A percentile compares a stretch with the other conserved stretches of the same genome.
These are phyloP conservation scores for Tipula helvola DNA, from an alignment of 2,888 invertebrate species.

Conservation along the genomic window DNA sequence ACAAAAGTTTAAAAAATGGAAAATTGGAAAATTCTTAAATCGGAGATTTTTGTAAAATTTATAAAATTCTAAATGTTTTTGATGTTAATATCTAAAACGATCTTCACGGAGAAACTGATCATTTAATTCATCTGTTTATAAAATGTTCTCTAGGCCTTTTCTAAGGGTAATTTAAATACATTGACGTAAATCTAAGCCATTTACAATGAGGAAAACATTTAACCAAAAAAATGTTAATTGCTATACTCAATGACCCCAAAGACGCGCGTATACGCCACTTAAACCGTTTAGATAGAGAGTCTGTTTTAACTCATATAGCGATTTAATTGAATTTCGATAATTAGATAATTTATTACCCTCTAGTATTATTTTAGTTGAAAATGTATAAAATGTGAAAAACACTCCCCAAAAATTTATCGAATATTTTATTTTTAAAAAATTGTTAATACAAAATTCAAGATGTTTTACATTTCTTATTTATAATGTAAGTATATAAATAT, in stretches of 20 bases:
- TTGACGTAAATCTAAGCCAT: neutral
- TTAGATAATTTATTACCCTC: conserved; percentile 4
- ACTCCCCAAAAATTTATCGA: neutral
- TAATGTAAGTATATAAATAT: neutral
- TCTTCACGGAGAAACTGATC: no score
- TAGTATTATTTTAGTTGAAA: neutral
- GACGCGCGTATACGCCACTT: neutral
- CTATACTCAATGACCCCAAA: neutral
- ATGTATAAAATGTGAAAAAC: neutral
- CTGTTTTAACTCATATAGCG: neutral
- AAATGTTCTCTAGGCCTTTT: no score
- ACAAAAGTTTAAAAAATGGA: no score
- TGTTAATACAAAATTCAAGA: neutral
- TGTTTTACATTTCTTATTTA: neutral
- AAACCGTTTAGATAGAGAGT: neutral
- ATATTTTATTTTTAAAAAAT: neutral
- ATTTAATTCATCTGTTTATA: no score
- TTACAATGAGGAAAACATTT: neutral
- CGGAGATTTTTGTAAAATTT: no score
- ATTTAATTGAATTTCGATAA: neutral
- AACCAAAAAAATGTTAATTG: neutral
- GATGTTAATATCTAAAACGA: no score
- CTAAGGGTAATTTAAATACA: neutral
- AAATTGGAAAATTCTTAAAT: no score
- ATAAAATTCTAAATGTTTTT: no score